Base-by-base conservation (phyloP, 2,113 vertebrate genomes). In the Cryptomyrus ogoouensis region DNA sequence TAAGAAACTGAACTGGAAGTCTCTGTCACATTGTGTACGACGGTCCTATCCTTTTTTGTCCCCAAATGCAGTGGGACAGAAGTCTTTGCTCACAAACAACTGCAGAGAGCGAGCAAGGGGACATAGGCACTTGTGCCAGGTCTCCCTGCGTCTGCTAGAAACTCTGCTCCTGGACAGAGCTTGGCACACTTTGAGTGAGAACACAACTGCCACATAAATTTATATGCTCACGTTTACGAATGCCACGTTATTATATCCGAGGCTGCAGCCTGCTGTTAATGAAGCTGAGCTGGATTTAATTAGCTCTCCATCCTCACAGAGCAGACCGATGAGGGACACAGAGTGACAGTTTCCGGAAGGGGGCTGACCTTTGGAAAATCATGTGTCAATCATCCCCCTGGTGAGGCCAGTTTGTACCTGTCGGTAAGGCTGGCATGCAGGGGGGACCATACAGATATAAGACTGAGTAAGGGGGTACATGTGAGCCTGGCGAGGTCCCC, bases 261-360 rank as follows among this genome's bases (percentile, higher is more conserved):
- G 50, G 91, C 87, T 80, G 66, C 87, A 80, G 50, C 49, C 47
- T 24, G 87, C 90, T 87, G 89, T 89, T 90, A 91, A 74, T 15
- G 35, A 83, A 85, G 35, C 47, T 21, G 49, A n/a, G 89, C 17
- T 35, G 47, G 89, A 70, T 89, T 35, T 88, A 88, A 83, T 50
- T 62, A 84, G 56, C 35, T 19, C 44, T 19, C 39, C 1, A 49
- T n/a, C 56, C 39, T 80, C 31, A 39, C n/a, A 49, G 39, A 46
- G 49, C 84, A 53, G 62, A 52, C 90, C 86, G 77, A 46, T 21
- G 21, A 31, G 31, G 44, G 19, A 70, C 83, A 74, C 83, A 70
- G 50, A 35, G 13, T 46, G 44, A 39, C 56, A 12, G 31, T 35
- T 31, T 70, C 46, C 19, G 62, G 86, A 56, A 74, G 44, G 47